These are phyloP conservation scores for Clarias laeviceps DNA, from an alignment of 2,797 vertebrate genomes.

Conservation along the genomic window DNA sequence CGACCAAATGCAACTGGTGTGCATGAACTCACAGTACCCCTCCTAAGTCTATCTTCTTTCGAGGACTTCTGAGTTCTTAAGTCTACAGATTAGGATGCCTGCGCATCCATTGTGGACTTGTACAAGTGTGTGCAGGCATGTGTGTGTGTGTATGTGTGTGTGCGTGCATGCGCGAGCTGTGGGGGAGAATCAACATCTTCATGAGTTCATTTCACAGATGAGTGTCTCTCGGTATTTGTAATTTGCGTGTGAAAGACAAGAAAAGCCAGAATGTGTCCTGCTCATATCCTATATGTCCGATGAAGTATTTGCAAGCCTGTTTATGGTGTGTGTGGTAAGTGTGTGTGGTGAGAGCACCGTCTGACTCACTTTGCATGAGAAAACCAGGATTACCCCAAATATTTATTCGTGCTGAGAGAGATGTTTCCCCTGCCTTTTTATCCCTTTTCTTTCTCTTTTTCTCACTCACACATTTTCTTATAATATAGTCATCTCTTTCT, in stretches of 20 bases:
- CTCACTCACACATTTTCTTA: not conserved
- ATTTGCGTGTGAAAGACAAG: slow-evolving; percentile 38
- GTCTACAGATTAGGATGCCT: slow-evolving; percentile 50
- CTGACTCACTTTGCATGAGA: slow-evolving; percentile 78
- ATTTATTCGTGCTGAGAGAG: slow-evolving; percentile 78
- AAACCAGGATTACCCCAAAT: slow-evolving; percentile 84
- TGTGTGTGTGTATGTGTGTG: slow-evolving; percentile 13
- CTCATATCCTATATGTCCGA: slow-evolving; percentile 15
- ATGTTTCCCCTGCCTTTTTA: slow-evolving; percentile 73
- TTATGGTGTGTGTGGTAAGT: slow-evolving; percentile 16
- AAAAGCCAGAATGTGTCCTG: slow-evolving; percentile 4
- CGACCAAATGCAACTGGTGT: slow-evolving; percentile 70
- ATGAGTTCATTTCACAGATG: slow-evolving; percentile 81
- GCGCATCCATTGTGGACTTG: slow-evolving; percentile 42
- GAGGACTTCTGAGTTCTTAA: slow-evolving; percentile 42
- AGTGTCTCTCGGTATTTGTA: slow-evolving; percentile 72
- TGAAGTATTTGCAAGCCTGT: slow-evolving; percentile 28
- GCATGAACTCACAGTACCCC: slow-evolving; percentile 60
- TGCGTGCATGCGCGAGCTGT: slow-evolving; percentile 59
- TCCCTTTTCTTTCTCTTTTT: slow-evolving; percentile 40
- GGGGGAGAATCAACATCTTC: slow-evolving; percentile 61
- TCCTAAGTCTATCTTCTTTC: slow-evolving; percentile 34
- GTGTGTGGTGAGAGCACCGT: slow-evolving; percentile 41
- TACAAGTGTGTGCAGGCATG: slow-evolving; percentile 17
- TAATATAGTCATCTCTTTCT: not conserved